Evolutionary conservation across 2,888 invertebrate genomes (phyloP).

Genomic region (Oasisia sp.): DNA sequence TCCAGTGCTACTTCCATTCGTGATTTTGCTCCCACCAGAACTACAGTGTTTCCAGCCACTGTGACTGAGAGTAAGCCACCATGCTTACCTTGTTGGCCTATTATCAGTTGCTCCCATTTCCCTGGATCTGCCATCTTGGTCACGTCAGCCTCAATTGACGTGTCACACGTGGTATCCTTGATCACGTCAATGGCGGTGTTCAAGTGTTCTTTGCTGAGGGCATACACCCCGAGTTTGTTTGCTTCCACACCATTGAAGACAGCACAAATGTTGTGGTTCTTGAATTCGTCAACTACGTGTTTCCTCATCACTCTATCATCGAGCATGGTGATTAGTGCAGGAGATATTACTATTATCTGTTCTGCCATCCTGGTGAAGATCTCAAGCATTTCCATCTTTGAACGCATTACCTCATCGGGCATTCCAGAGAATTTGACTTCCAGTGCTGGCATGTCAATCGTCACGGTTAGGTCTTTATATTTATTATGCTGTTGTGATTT

Average conservation of each 20-base stretch:
- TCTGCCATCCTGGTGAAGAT: background rate
- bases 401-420: background rate
- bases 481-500: background rate
- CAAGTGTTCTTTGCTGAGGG: background rate
- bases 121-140: background rate
- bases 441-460: background rate
- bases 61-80: background rate
- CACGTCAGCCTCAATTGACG: background rate
- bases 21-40: background rate
- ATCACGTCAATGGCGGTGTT: background rate
- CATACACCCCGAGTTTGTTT: constrained; percentile 1
- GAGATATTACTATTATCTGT: background rate
- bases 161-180: background rate
- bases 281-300: background rate
- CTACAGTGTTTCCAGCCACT: background rate
- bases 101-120: background rate
- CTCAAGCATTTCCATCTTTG: background rate
- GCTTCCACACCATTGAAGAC: background rate
- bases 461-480: background rate
- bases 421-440: background rate
- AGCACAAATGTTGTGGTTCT: background rate
- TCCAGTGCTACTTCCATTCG: constrained; percentile 22
- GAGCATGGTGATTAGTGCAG: background rate
- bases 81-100: background rate
- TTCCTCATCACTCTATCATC: background rate